Evolutionary conservation across 2,113 vertebrate species (phyloP).

Genomic region (Pyrgilauda ruficollis): DNA sequence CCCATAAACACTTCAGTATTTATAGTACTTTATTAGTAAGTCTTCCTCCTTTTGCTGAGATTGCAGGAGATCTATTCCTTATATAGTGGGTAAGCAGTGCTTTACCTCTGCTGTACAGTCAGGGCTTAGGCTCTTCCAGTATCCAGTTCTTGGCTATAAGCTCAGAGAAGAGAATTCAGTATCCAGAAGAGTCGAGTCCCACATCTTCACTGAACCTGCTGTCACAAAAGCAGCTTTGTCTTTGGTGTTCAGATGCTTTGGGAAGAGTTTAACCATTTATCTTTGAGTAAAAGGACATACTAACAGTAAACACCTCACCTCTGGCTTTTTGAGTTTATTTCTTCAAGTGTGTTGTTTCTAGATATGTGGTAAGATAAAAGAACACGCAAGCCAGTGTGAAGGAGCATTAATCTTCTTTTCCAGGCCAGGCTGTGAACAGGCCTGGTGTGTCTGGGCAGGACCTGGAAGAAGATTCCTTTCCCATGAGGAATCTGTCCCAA

Average conservation of each 20-base stretch:
- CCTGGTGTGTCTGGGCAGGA: neutral
- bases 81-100: neutral
- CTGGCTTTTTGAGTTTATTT: neutral
- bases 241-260: neutral
- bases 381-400: neutral
- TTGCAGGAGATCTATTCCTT: neutral
- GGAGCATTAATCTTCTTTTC: neutral
- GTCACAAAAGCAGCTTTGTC: neutral
- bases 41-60: neutral
- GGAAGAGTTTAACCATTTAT: neutral
- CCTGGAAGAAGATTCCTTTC: neutral
- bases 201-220: neutral
- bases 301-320: neutral
- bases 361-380: neutral
- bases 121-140: neutral
- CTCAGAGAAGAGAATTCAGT: neutral
- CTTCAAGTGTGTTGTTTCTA: neutral
- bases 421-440: neutral
- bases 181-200: neutral
- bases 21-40: neutral
- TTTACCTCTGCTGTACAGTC: neutral
- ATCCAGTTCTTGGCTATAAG: neutral
- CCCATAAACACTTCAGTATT: conserved; percentile 1
- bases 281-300: neutral
- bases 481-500: neutral